A percentile compares a stretch with the other conserved stretches of the same genome.
Conservation (phyloP, 2,113 vertebrate species). For the Xerus inauris region DNA sequence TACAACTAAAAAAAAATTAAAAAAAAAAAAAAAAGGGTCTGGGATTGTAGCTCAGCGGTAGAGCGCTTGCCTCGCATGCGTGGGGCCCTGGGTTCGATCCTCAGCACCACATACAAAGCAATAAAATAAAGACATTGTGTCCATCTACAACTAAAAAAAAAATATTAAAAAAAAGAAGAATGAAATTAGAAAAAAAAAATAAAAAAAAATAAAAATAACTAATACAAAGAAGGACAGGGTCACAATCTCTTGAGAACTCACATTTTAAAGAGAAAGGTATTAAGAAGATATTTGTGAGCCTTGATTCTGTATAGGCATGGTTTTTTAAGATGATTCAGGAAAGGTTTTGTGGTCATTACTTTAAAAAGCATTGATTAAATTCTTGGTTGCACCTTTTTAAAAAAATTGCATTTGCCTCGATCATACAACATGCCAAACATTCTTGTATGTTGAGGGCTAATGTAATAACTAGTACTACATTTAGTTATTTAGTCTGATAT, state of each 20-base stretch:
- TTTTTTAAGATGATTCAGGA: background rate
- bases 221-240: background rate
- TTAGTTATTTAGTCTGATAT: background rate
- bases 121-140: no score
- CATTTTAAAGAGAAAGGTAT: background rate
- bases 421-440: background rate
- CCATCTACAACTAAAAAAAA: no score
- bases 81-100: no score
- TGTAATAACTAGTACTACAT: background rate
- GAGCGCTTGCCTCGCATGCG: no score
- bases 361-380: conserved; percentile 8
- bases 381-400: background rate
- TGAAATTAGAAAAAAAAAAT: no score
- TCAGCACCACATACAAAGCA: no score
- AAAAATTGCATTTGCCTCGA: background rate
- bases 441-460: background rate
- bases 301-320: background rate
- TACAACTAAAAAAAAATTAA: no score
- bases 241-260: background rate
- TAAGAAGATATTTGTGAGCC: background rate
- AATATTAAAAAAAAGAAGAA: no score
- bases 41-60: no score
- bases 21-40: no score
- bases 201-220: background rate
- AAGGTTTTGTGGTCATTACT: background rate